Evolutionary conservation across 2,113 vertebrate species (phyloP).

Genomic region (Haemorhous mexicanus): DNA sequence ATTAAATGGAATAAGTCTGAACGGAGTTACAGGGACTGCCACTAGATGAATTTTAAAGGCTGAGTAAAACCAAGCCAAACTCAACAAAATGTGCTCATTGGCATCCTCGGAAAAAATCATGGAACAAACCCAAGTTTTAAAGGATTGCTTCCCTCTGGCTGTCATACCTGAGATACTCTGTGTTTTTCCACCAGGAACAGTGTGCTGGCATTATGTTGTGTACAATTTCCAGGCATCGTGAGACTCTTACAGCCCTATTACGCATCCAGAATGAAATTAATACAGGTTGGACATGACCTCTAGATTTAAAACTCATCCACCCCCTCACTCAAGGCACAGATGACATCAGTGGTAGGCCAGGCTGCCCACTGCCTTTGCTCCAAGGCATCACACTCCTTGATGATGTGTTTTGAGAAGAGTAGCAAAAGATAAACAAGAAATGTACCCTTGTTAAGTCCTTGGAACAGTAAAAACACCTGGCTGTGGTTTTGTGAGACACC

Average conservation of each 20-base stretch:
- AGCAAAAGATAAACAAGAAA: background rate
- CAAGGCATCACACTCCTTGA: fast-evolving
- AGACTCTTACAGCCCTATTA: background rate
- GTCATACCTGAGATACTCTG: background rate
- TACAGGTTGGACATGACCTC: background rate
- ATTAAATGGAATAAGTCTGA: background rate
- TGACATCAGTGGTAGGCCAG: background rate
- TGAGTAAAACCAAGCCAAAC: background rate
- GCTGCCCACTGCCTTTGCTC: background rate
- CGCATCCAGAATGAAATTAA: background rate
- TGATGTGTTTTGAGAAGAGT: background rate
- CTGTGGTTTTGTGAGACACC: background rate
- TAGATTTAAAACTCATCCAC: background rate
- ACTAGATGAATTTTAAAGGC: background rate
- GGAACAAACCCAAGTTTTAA: background rate
- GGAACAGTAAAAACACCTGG: background rate
- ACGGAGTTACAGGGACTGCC: background rate
- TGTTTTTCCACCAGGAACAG: background rate
- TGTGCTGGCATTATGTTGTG: background rate
- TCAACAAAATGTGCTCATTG: background rate
- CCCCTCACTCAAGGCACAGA: fast-evolving
- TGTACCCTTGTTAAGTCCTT: background rate
- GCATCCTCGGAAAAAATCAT: background rate
- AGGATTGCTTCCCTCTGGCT: background rate
- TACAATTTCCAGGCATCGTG: background rate